Evolutionary conservation across 2,113 vertebrate species (phyloP), one percentile per base, ranked within the genome.

Genomic region (Menura novaehollandiae): DNA sequence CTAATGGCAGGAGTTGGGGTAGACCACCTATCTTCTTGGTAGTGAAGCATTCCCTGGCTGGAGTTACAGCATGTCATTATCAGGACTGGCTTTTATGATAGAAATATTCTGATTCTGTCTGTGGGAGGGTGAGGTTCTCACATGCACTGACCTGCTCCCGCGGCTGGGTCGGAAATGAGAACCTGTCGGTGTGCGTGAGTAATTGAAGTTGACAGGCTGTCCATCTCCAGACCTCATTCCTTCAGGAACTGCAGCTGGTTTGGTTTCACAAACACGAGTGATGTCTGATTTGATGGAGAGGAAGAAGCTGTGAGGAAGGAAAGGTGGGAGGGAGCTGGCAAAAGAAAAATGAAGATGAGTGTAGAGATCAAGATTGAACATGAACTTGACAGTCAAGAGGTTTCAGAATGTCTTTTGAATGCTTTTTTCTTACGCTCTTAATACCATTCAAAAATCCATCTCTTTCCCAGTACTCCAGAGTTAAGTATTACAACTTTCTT

Each of bases 161-260:
- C 39, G 24, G 71, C 56, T 26, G 51, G 64, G 69, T 22, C 5
- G 6, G 56, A 15, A 58, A 15, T 28, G 33, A 73, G 39, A 4
- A 3, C 12, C 11, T n/a, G 44, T 2, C 10, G 71, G 58, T 5
- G 3, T 19, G 18, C 1, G 0, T 0, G 7, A 51, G 21, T 19
- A 16, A 88, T 14, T 17, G 75, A 24, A 28, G 62, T 1, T 78
- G 86, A 22, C 3, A 28, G 83, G 49, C 56, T 60, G 86, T 44
- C 79, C 71, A 35, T 95, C 91, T 76, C 33, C 4, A 5, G 37
- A 37, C 28, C 59, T 60, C 28, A 2, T 44, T 86, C 75, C 83
- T 86, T 22, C 75, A 58, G 63, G 75, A 95, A 0, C 41, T 67
- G 44, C 67, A 22, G 79, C 67, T 44, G 79, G 2, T 60, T 66